Conservation (phyloP, 30 jellyfish, hydroid and myxozoan species). For the Hydractinia echinata region DNA sequence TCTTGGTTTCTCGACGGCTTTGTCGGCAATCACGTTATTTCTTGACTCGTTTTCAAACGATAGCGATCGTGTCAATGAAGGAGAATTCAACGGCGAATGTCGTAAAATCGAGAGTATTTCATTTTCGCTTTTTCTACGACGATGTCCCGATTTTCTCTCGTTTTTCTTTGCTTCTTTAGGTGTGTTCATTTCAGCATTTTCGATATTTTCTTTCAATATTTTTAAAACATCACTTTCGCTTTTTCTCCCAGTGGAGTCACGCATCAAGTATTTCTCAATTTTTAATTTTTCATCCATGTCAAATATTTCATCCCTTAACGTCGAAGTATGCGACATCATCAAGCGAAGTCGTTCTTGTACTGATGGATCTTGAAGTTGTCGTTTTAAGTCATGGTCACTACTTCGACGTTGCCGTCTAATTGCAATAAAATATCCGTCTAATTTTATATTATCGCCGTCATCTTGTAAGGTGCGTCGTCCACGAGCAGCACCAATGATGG, state of each 20-base stretch:
- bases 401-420: neutral
- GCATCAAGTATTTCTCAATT: neutral
- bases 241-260: neutral
- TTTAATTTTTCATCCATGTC: neutral
- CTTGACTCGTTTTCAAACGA: neutral
- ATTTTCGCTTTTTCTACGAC: neutral
- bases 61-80: neutral
- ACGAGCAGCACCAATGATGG: constrained; percentile 6
- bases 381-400: neutral
- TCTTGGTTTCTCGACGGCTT: neutral
- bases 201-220: neutral
- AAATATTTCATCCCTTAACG: neutral
- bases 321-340: neutral
- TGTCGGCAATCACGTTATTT: neutral
- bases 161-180: neutral
- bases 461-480: neutral
- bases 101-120: neutral
- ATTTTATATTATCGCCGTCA: neutral
- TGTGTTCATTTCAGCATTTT: neutral
- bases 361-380: neutral
- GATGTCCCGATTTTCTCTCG: neutral
- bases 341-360: neutral
- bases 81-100: neutral
- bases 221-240: neutral
- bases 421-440: neutral